Evolutionary conservation across 2,797 vertebrate genomes (phyloP), one percentile per base, ranked within the genome.

Genomic region (Gambelia wislizenii): DNA sequence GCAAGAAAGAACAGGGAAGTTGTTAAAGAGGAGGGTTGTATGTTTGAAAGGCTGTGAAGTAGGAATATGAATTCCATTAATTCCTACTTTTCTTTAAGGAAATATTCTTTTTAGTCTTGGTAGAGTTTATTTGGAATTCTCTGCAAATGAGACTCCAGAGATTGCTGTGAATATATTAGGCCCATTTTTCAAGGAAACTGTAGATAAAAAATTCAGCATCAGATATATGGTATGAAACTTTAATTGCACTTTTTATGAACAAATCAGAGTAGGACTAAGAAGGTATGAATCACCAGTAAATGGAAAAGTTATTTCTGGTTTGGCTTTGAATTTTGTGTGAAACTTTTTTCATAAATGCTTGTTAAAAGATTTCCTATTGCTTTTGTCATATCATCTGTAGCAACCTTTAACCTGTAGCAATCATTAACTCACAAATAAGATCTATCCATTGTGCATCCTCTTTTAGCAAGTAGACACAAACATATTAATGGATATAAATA

Each of bases 221-320:
- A 91, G n/a, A 39, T 64, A 2, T n/a, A 2, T 0, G 84, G 4
- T 94, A 70, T 94, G 85, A 93, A 94, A 88, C 67, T 93, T 83
- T 90, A 93, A 80, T 91, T 69, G n/a, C 89, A 83, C 90, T 89
- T 93, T 95, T 90, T 76, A 87, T 89, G 88, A 92, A 39, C 39
- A 94, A 94, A 49, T 87, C 72, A 90, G 91, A 92, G 91, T 77
- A 42, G 82, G 78, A 61, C 20, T 47, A 89, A 59, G 54, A 83
- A 89, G 72, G 6, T 42, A 3, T 91, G 22, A 22, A 2, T 87
- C 86, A 85, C 39, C 30, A 90, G 4, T 92, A 81, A 84, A 78
- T 92, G 18, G 70, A 82, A 91, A 93, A 90, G 44, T 91, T n/a
- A 76, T 90, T 86, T 91, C 69, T 64, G 13, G 83, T 36, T 89